Conservation (phyloP, 2,888 invertebrate genomes). For the Volucella zonaria region DNA sequence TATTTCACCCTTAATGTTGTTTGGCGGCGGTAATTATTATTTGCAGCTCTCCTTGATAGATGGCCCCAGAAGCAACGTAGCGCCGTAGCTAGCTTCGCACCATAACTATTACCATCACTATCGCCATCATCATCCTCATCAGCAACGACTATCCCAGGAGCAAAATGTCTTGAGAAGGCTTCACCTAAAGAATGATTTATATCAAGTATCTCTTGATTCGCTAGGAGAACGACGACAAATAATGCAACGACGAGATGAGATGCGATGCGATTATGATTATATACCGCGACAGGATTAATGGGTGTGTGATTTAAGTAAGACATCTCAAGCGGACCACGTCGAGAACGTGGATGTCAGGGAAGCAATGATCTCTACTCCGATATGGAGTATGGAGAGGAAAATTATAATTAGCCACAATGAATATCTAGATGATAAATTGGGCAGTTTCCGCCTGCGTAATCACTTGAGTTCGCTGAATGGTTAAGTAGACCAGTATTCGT, state of each 20-base stretch:
- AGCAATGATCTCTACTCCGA: conserved; percentile 44
- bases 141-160: too few relatives aligned
- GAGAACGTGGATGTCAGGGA: conserved; percentile 1
- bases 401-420: conserved; percentile 69
- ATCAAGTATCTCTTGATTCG: conserved; percentile 39
- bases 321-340: conserved; percentile 54
- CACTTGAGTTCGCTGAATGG: conserved; percentile 30
- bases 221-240: conserved; percentile 13
- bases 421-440: conserved; percentile 71
- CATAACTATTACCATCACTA: conserved; percentile 26
- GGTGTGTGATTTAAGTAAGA: conserved; percentile 67
- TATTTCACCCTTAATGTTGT: conserved; percentile 62
- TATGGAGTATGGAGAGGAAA: conserved; percentile 18
- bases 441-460: conserved; percentile 61
- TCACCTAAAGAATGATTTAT: conserved; percentile 56
- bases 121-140: too few relatives aligned
- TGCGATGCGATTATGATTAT: conserved; percentile 60
- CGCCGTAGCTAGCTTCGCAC: conserved; percentile 23
- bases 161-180: neutral
- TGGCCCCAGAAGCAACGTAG: conserved; percentile 29
- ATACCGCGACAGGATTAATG: conserved; percentile 65
- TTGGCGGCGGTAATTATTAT: conserved; percentile 60
- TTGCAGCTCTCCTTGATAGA: conserved; percentile 56
- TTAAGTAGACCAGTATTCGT: conserved; percentile 7
- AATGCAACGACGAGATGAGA: conserved; percentile 15